Percentiles rank a stretch among this genome's conserved stretches.
These are phyloP conservation scores for Altica lythri DNA, from an alignment of 2,888 invertebrate species.

Conservation along the genomic window DNA sequence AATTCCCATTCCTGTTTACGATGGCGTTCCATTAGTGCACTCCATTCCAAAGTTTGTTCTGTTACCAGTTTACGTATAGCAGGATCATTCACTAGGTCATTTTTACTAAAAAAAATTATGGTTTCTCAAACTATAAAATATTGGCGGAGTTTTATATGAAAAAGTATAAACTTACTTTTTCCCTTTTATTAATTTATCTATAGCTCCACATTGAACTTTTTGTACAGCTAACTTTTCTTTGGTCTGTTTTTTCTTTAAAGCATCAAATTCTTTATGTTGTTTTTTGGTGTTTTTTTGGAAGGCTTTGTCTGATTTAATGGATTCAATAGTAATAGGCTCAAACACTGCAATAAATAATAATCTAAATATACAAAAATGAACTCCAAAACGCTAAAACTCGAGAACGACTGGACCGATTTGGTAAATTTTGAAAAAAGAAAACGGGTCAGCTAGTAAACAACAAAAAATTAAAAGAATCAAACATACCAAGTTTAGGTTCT, in stretches of 20 bases:
- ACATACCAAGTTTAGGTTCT: slow-evolving; percentile 72
- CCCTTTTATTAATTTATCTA: slow-evolving; percentile 92
- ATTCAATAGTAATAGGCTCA: slow-evolving; percentile 88
- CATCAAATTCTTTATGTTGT: slow-evolving; percentile 93
- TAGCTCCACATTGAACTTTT: slow-evolving; percentile 86
- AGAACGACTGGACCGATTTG: too few species aligned
- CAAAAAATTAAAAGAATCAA: neutral
- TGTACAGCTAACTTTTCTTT: slow-evolving; percentile 92
- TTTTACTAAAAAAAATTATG: slow-evolving; percentile 65
- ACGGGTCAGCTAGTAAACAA: too few species aligned
- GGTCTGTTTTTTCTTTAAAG: slow-evolving; percentile 87
- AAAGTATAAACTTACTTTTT: slow-evolving; percentile 73
- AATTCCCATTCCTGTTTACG: slow-evolving; percentile 83
- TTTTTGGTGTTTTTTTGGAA: slow-evolving; percentile 92
- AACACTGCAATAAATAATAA: slow-evolving; percentile 74
- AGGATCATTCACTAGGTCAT: slow-evolving; percentile 78
- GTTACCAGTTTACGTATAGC: slow-evolving; percentile 81
- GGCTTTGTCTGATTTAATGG: slow-evolving; percentile 84
- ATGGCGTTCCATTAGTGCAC: slow-evolving; percentile 83
- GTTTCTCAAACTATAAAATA: neutral
- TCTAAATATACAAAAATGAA: too few species aligned
- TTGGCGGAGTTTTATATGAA: neutral
- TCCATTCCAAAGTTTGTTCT: slow-evolving; percentile 95
- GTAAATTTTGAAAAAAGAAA: too few species aligned
- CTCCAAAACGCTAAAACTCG: too few species aligned